phyloP scores from a whole-genome alignment of 1,140 invertebrate species.

The Drosophila ercepeae region DNA sequence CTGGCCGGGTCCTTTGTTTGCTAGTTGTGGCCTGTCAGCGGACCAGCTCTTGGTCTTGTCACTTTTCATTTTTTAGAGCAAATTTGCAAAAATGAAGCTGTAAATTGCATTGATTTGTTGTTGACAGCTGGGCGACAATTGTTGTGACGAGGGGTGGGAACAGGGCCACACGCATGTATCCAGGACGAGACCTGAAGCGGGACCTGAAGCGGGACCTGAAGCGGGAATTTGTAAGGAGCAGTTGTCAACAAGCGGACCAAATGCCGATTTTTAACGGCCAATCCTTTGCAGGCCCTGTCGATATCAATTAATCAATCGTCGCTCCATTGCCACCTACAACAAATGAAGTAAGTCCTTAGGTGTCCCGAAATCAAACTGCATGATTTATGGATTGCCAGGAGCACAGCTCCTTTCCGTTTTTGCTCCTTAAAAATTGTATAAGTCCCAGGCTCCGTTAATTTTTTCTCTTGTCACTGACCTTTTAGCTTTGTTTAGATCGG shows the following conservation, averaged over 20 bases:
- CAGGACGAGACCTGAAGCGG: not conserved
- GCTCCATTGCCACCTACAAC: slow-evolving; percentile 56
- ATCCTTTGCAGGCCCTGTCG: slow-evolving; percentile 54
- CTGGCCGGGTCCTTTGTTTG: slow-evolving; percentile 50
- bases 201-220: not conserved
- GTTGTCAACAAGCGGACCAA: slow-evolving; percentile 73
- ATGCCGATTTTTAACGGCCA: slow-evolving; percentile 68
- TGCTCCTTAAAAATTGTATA: slow-evolving; percentile 36
- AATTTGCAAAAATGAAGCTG: slow-evolving; percentile 79
- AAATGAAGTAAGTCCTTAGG: slow-evolving; percentile 33
- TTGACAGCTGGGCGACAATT: slow-evolving; percentile 71
- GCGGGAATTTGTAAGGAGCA: slow-evolving; percentile 22
- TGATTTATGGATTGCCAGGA: slow-evolving; percentile 61
- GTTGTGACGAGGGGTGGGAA: slow-evolving; percentile 53
- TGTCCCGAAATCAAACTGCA: slow-evolving; percentile 68
- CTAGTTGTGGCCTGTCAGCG: slow-evolving; percentile 62
- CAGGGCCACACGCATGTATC: slow-evolving; percentile 49
- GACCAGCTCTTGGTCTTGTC: slow-evolving; percentile 30
- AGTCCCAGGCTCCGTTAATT: slow-evolving; percentile 23
- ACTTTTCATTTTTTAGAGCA: slow-evolving; percentile 34
- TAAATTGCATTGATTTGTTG: slow-evolving; percentile 77
- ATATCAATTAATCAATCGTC: slow-evolving; percentile 73
- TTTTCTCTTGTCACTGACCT: slow-evolving; percentile 58
- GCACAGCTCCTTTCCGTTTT: slow-evolving; percentile 19
- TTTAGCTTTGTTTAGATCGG: slow-evolving; percentile 64